Percentiles rank a stretch among this genome's conserved stretches.
phyloP scores from a whole-genome alignment of 2,797 vertebrate genomes.

The Gobio occitaniae region DNA sequence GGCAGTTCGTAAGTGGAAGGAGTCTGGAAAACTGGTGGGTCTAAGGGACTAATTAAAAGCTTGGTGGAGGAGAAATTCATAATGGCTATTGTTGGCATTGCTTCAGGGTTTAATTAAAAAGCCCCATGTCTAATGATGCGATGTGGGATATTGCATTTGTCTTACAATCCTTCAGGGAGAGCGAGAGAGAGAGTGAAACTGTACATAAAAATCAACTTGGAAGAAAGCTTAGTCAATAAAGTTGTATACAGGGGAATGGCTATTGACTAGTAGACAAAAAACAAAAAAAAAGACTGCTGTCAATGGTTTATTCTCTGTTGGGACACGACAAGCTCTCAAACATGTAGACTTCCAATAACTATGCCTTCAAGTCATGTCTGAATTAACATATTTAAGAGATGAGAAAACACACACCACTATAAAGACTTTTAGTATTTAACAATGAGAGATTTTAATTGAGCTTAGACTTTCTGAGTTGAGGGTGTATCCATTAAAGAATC shows the following conservation, averaged over 20 bases:
- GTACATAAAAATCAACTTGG: conserved; percentile 39
- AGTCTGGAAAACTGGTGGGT: conserved; percentile 40
- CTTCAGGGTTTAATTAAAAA: conserved; percentile 62
- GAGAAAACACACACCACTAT: background rate
- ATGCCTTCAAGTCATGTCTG: background rate
- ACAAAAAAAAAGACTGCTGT: background rate
- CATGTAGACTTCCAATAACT: background rate
- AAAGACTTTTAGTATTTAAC: background rate
- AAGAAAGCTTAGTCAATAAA: conserved; percentile 21
- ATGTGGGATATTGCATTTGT: conserved; percentile 52
- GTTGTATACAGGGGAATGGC: background rate
- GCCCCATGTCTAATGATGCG: conserved; percentile 53
- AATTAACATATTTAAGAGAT: background rate
- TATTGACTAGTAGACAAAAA: background rate
- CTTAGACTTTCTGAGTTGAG: background rate
- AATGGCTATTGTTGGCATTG: conserved; percentile 60
- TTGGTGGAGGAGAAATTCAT: conserved; percentile 49
- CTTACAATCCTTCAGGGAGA: conserved; percentile 39
- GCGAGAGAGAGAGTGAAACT: conserved; percentile 17
- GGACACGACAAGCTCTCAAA: background rate
- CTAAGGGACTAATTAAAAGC: conserved; percentile 59
- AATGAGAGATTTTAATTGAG: background rate
- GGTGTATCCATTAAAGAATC: background rate
- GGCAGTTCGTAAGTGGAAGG: conserved; percentile 36
- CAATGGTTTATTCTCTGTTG: background rate